These are phyloP conservation scores for Caenorhabditis elegans DNA, from an alignment of 1,140 invertebrate species.

Conservation along the genomic window WBcel235 BX284606.5:16783001-16783500, in stretches of 20 bases:
- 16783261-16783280: not conserved
- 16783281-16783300: no score
- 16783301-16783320: not conserved
- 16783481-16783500: no score
- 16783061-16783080: not conserved
- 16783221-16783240: not conserved
- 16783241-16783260: conserved; percentile 7
- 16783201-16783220: not conserved
- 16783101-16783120: not conserved
- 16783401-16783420: no score
- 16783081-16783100: not conserved
- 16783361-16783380: no score
- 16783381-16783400: no score
- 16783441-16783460: no score
- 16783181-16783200: not conserved
- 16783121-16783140: not conserved
- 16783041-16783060: not conserved
- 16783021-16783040: not conserved
- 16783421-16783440: no score
- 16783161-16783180: not conserved
- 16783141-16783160: not conserved
- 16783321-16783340: not conserved
- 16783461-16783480: no score
- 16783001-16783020: not conserved
- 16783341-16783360: conserved; percentile 21